Conservation (phyloP, 1,140 invertebrate genomes). For the Hypsibius dujardini region DNA sequence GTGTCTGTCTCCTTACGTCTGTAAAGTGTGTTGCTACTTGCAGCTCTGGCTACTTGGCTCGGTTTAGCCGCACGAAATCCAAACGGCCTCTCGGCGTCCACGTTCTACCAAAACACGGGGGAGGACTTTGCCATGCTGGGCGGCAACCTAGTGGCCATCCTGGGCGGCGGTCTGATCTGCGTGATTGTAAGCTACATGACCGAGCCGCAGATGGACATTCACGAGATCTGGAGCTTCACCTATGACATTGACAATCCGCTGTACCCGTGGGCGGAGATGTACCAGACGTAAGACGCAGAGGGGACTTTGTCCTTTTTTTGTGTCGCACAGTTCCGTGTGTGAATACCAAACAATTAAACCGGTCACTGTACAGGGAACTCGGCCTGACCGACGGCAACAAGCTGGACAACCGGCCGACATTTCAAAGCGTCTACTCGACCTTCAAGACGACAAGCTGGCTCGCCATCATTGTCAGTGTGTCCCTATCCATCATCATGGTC, state of each 20-base stretch:
- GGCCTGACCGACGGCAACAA: slow-evolving; percentile 26
- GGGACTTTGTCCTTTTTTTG: not conserved
- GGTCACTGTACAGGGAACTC: slow-evolving; percentile 27
- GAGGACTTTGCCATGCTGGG: slow-evolving; percentile 31
- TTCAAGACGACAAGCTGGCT: slow-evolving; percentile 26
- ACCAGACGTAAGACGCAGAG: slow-evolving; percentile 29
- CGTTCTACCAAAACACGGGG: slow-evolving; percentile 33
- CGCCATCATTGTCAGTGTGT: slow-evolving; percentile 25
- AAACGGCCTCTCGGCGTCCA: slow-evolving; percentile 27
- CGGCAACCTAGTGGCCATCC: slow-evolving; percentile 33
- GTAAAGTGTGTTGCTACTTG: not conserved
- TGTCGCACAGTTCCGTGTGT: no score
- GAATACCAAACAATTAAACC: no score
- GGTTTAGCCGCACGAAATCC: slow-evolving; percentile 28
- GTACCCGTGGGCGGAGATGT: slow-evolving; percentile 33
- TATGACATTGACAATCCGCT: slow-evolving; percentile 36
- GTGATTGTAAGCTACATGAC: slow-evolving; percentile 29
- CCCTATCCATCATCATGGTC: slow-evolving; percentile 26
- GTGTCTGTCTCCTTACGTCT: not conserved
- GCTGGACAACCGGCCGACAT: slow-evolving; percentile 29
- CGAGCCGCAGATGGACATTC: slow-evolving; percentile 24
- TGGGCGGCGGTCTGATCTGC: slow-evolving; percentile 30
- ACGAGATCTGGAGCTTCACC: slow-evolving; percentile 34
- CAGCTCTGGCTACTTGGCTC: slow-evolving; percentile 32
- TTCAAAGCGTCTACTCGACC: slow-evolving; percentile 27